A percentile compares a stretch with the other conserved stretches of the same genome.
Evolutionary conservation across 53 echinoderm and acorn worm species (phyloP).

Genomic region (Glandiceps talaboti): DNA sequence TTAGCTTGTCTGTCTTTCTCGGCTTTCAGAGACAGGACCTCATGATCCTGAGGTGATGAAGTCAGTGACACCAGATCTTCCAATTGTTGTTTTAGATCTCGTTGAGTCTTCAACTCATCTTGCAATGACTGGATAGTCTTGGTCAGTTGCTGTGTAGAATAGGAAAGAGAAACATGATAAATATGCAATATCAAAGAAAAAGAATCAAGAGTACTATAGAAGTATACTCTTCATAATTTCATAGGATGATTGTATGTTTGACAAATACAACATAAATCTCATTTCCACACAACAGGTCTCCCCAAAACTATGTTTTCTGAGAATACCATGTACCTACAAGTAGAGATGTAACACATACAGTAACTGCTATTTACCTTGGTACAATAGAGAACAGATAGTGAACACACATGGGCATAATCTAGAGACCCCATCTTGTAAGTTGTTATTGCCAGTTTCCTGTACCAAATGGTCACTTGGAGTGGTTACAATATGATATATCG

Average conservation of each 20-base stretch:
- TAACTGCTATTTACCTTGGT: neutral
- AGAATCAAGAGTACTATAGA: neutral
- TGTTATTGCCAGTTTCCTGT: too few relatives aligned
- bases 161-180: too few relatives aligned
- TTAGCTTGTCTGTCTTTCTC: conserved; percentile 67
- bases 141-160: conserved; percentile 50
- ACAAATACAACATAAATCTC: neutral
- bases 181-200: too few relatives aligned
- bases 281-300: too few relatives aligned
- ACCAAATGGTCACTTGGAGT: too few relatives aligned
- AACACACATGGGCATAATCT: neutral
- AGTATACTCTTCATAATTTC: neutral
- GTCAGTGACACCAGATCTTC: conserved; percentile 11
- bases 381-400: neutral
- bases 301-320: too few relatives aligned
- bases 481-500: too few relatives aligned
- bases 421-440: too few relatives aligned
- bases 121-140: conserved; percentile 69
- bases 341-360: too few relatives aligned
- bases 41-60: conserved; percentile 30
- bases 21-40: conserved; percentile 42
- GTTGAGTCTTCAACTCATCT: conserved; percentile 65
- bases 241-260: neutral
- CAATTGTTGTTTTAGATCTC: conserved; percentile 53
- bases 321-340: too few relatives aligned